These are phyloP conservation scores for Atopsyche davidsoni DNA, from an alignment of 1,140 invertebrate genomes.

Conservation along the genomic window DNA sequence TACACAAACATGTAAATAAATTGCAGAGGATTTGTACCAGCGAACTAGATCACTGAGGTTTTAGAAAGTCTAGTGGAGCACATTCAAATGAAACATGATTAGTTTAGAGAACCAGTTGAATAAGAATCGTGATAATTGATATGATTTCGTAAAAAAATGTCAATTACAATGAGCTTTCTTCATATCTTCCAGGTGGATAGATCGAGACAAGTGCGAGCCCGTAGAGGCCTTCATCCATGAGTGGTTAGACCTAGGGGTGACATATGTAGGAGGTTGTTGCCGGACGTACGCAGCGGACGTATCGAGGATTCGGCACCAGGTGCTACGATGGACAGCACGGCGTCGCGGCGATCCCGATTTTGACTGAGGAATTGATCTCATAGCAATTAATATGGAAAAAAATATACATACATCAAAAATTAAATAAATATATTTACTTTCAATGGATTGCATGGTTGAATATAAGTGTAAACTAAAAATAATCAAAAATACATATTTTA, in stretches of 20 bases:
- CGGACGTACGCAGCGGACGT: slow-evolving; percentile 59
- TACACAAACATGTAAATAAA: too few species aligned
- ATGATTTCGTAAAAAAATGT: too few species aligned
- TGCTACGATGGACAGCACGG: slow-evolving; percentile 44
- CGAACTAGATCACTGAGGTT: too few species aligned
- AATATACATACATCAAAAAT: not conserved
- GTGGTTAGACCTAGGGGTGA: slow-evolving; percentile 59
- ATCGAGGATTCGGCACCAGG: slow-evolving; percentile 50
- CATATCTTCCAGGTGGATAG: slow-evolving; percentile 49
- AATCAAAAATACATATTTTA: not conserved
- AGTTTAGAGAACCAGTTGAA: too few species aligned
- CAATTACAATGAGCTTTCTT: too few species aligned
- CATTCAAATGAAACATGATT: too few species aligned
- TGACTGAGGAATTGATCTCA: slow-evolving; percentile 20
- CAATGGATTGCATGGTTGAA: not conserved
- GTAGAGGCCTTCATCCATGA: slow-evolving; percentile 52
- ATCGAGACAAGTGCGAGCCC: slow-evolving; percentile 51
- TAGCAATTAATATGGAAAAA: slow-evolving; percentile 2
- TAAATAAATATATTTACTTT: not conserved
- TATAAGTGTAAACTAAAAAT: not conserved
- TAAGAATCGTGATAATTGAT: too few species aligned
- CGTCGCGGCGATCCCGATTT: not conserved
- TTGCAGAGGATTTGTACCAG: too few species aligned
- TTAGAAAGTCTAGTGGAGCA: too few species aligned
- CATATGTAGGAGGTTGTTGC: slow-evolving; percentile 65